phyloP scores from a whole-genome alignment of 2,113 vertebrate species.

The Anser cygnoides region DNA sequence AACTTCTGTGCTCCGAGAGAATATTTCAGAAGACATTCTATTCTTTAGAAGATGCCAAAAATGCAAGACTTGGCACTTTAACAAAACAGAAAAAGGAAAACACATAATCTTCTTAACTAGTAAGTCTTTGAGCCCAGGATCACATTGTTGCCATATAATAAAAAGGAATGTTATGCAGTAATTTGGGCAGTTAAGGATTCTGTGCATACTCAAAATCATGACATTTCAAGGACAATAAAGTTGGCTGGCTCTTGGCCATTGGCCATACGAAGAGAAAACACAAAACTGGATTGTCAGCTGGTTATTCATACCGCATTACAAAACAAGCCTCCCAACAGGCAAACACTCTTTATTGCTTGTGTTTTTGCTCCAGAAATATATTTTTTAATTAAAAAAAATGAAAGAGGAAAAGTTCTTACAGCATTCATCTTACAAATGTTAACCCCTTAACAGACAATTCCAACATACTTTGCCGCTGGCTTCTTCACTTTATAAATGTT shows the following conservation, averaged over 20 bases:
- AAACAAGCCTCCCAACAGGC: conserved; percentile 76
- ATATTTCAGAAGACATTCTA: conserved; percentile 76
- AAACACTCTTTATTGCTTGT: conserved; percentile 71
- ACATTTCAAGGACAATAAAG: conserved; percentile 80
- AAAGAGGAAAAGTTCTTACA: not conserved
- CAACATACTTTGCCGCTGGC: conserved; percentile 56
- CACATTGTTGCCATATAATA: conserved; percentile 75
- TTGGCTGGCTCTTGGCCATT: conserved; percentile 73
- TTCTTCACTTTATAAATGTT: conserved; percentile 59
- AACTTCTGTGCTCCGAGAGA: conserved; percentile 70
- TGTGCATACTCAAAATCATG: conserved; percentile 74
- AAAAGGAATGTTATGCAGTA: conserved; percentile 76
- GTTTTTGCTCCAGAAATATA: conserved; percentile 68
- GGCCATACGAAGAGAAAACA: conserved; percentile 69
- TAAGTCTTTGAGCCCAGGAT: conserved; percentile 75
- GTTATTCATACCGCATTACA: conserved; percentile 73
- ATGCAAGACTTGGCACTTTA: conserved; percentile 74
- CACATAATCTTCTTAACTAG: conserved; percentile 79
- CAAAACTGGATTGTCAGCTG: conserved; percentile 63
- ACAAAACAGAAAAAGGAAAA: conserved; percentile 76
- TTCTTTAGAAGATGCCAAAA: conserved; percentile 78
- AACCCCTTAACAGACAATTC: conserved; percentile 62
- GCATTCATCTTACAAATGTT: conserved; percentile 73
- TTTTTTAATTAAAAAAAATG: conserved; percentile 70
- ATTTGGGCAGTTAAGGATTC: conserved; percentile 77